phyloP scores from a whole-genome alignment of 2,797 vertebrate genomes.

The Chromobotia macracanthus region DNA sequence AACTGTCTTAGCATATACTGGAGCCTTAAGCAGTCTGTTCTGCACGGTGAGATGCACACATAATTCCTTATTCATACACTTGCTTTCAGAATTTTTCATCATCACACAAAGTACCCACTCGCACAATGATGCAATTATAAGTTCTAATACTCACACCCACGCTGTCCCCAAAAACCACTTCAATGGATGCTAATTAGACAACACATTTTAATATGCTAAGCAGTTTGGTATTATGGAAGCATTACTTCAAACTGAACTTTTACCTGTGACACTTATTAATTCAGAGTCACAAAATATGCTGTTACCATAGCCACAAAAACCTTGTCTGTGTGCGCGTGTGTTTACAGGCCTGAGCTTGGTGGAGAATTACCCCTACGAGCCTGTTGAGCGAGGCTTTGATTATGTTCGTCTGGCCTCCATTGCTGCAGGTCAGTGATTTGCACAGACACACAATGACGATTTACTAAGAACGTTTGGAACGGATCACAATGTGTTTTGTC shows the following conservation, averaged over 20 bases:
- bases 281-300: slow-evolving; percentile 20
- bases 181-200: slow-evolving; percentile 47
- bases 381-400: slow-evolving; percentile 84
- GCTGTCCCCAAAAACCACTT: slow-evolving; percentile 31
- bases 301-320: slow-evolving; percentile 39
- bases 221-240: slow-evolving; percentile 36
- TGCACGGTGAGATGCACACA: slow-evolving; percentile 54
- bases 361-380: slow-evolving; percentile 88
- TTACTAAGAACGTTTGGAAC: slow-evolving; percentile 37
- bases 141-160: slow-evolving; percentile 32
- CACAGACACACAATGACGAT: slow-evolving; percentile 38
- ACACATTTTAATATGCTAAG: slow-evolving; percentile 42
- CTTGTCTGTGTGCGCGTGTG: slow-evolving; percentile 21
- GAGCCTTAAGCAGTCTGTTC: slow-evolving; percentile 77
- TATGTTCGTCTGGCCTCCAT: slow-evolving; percentile 92
- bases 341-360: slow-evolving; percentile 84
- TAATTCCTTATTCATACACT: slow-evolving; percentile 1
- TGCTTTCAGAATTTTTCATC: not conserved
- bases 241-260: slow-evolving; percentile 43
- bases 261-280: slow-evolving; percentile 43
- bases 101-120: slow-evolving; percentile 38
- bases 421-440: slow-evolving; percentile 81
- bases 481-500: slow-evolving; percentile 42
- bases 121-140: slow-evolving; percentile 49
- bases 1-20: slow-evolving; percentile 93